A percentile compares a stretch with the other conserved stretches of the same genome.
Evolutionary conservation across 2,888 invertebrate species (phyloP).

Genomic region (Eucera pruinosa): DNA sequence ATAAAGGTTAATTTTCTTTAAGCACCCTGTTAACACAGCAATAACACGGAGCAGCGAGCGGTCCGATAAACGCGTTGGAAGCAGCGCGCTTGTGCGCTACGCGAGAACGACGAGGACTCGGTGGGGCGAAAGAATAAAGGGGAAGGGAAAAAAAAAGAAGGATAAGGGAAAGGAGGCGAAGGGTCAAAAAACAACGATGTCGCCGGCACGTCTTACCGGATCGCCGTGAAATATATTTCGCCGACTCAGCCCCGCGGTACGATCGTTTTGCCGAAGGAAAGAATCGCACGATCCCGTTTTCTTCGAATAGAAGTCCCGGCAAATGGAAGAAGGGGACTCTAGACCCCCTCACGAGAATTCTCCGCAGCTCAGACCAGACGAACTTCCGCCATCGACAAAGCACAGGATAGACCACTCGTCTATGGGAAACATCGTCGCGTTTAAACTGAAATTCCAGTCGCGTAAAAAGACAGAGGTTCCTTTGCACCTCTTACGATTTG

Average conservation of each 20-base stretch:
- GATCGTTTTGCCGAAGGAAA: conserved; percentile 67
- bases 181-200: conserved; percentile 68
- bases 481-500: too few species aligned
- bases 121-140: too few species aligned
- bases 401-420: too few species aligned
- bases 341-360: conserved; percentile 50
- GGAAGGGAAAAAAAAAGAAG: too few species aligned
- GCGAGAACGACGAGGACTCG: not conserved
- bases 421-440: too few species aligned
- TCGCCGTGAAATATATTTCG: conserved; percentile 76
- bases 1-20: conserved; percentile 71
- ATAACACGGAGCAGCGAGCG: conserved; percentile 67
- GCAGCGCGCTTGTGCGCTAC: conserved; percentile 21
- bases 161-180: conserved; percentile 17
- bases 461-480: too few species aligned
- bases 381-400: too few species aligned
- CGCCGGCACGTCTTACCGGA: conserved; percentile 69
- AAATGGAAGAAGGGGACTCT: conserved; percentile 16
- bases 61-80: conserved; percentile 60
- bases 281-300: conserved; percentile 60
- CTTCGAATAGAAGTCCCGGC: conserved; percentile 18
- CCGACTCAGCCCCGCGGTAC: conserved; percentile 73
- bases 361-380: too few species aligned
- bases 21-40: conserved; percentile 73
- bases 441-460: too few species aligned